A percentile compares a stretch with the other conserved stretches of the same genome.
Conservation (phyloP, 2,113 vertebrate genomes). For the Gobio gobio region DNA sequence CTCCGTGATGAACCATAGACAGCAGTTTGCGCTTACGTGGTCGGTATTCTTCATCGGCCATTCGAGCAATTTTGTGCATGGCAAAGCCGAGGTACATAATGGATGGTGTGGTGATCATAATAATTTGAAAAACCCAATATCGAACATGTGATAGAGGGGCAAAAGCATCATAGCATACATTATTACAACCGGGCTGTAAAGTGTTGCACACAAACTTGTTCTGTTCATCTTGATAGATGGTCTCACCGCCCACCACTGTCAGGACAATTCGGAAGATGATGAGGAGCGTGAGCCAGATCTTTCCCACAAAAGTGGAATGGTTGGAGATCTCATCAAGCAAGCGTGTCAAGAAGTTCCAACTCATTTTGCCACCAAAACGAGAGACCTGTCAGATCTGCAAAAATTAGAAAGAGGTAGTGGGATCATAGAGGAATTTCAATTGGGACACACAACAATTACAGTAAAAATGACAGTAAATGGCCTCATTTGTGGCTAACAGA, state of each 20-base stretch:
- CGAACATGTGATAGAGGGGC: background rate
- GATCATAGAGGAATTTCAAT: background rate
- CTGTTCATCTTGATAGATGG: conserved; percentile 77
- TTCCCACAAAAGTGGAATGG: conserved; percentile 90
- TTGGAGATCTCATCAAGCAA: conserved; percentile 92
- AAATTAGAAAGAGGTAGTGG: background rate
- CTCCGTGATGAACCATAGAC: conserved; percentile 74
- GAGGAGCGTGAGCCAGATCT: conserved; percentile 87
- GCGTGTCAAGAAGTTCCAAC: conserved; percentile 89
- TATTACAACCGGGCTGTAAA: background rate
- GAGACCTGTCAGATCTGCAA: conserved; percentile 56
- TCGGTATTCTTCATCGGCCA: background rate
- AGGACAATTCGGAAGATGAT: conserved; percentile 90
- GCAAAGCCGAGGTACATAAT: conserved; percentile 17
- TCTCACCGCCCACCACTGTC: conserved; percentile 85
- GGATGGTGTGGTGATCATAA: background rate
- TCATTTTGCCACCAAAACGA: conserved; percentile 77
- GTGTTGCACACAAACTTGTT: conserved; percentile 5
- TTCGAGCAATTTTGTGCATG: conserved; percentile 18
- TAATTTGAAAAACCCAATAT: conserved; percentile 25
- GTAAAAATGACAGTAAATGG: too few species aligned
- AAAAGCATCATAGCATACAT: conserved; percentile 14
- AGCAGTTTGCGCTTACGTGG: conserved; percentile 64
- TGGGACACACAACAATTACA: background rate
- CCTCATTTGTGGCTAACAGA: too few species aligned